A percentile compares a stretch with the other conserved stretches of the same genome.
Conservation (phyloP, 2,888 invertebrate species). For the Podabrus alpinus region DNA sequence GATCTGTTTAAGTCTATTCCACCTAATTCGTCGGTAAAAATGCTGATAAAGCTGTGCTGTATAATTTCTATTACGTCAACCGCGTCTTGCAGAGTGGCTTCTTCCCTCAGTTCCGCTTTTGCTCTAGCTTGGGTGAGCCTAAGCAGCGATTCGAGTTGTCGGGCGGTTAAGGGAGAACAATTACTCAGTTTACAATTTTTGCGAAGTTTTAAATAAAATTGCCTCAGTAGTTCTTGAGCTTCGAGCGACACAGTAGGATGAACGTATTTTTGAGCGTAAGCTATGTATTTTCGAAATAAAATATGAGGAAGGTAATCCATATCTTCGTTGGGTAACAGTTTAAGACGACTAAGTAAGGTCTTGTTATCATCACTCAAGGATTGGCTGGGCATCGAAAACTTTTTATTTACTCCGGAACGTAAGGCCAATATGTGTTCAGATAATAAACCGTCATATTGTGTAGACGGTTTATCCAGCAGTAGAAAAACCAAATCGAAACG, state of each 20-base stretch:
- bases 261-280: slow-evolving; percentile 87
- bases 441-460: slow-evolving; percentile 60
- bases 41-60: slow-evolving; percentile 77
- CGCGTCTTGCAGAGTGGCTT: slow-evolving; percentile 80
- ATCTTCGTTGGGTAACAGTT: slow-evolving; percentile 62
- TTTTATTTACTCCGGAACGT: slow-evolving; percentile 61
- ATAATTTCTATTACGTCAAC: slow-evolving; percentile 84
- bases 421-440: slow-evolving; percentile 84
- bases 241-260: slow-evolving; percentile 75
- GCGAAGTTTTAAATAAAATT: slow-evolving; percentile 81
- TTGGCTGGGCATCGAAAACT: not conserved
- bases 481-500: slow-evolving; percentile 94
- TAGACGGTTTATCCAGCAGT: slow-evolving; percentile 83
- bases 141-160: slow-evolving; percentile 89
- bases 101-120: slow-evolving; percentile 80
- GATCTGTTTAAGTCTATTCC: slow-evolving; percentile 67
- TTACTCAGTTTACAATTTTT: slow-evolving; percentile 67
- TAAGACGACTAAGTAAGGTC: slow-evolving; percentile 57
- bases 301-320: slow-evolving; percentile 75
- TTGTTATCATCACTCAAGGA: not conserved
- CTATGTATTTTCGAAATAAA: slow-evolving; percentile 86
- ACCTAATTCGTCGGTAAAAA: slow-evolving; percentile 74
- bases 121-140: slow-evolving; percentile 89
- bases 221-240: slow-evolving; percentile 72
- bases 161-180: slow-evolving; percentile 80